Evolutionary conservation across 1,140 invertebrate genomes (phyloP), one percentile per base, ranked within the genome.

Genomic region (Drosophila nikananu): DNA sequence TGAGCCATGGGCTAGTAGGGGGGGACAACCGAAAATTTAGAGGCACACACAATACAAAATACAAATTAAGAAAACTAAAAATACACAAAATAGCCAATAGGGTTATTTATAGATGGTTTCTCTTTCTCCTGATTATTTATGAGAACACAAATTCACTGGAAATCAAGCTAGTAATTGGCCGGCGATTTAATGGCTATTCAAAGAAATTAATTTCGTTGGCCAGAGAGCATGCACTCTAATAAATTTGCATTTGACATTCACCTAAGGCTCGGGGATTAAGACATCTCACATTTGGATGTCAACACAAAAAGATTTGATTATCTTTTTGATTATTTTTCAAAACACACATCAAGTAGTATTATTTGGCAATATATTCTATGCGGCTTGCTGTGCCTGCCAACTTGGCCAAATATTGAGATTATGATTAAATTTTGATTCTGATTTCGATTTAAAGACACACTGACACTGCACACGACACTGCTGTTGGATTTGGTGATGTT

Each of bases 271-370:
- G 8, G 54, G 42, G 54, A 73, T 73, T 73, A 61, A 61, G 37
- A 48, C 55, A 30, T 51, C 42, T 68, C 42, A 30, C 70, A 49
- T 30, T 51, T n/a, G 42, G 52, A 72, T 72, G 66, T 73, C 70
- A 73, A 44, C 70, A 73, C 70, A 73, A 73, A 70, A 51, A 72
- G 44, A 73, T 42, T 59, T 61, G 17, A 61, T n/a, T 42, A 51
- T 51, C 55, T 60, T 25, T 77, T 77, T 77, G 39, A 77, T 77
- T 57, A 77, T 54, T 67, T 77, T 66, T 77, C 46, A 76, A n/a
- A 66, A 57, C 60, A 65, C n/a, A 58, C 42, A 32, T 13, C 42
- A 42, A 52, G 32, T 37, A 17, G 23, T 39, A 65, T 70, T 42
- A 48, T 51, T 65, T 51, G 61, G 60, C 44, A 61, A 55, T 58